These are phyloP conservation scores for Eulithis testata DNA, from an alignment of 2,888 invertebrate species.

Conservation along the genomic window DNA sequence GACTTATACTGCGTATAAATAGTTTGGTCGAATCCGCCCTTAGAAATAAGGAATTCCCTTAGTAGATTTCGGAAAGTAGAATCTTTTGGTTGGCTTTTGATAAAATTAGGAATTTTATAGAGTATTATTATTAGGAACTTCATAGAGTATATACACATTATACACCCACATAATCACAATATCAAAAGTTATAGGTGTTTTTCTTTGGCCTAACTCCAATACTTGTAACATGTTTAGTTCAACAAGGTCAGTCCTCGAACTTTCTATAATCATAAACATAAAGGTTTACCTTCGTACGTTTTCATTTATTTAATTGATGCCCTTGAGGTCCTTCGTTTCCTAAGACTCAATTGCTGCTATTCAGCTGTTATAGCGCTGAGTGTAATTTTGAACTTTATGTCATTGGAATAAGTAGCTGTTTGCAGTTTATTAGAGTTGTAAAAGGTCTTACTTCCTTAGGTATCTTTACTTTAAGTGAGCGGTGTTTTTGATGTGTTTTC, in stretches of 20 bases:
- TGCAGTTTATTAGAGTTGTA: neutral
- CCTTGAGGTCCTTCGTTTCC: neutral
- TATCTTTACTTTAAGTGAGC: no score
- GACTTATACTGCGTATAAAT: no score
- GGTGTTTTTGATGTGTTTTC: no score
- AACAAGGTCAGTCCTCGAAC: neutral
- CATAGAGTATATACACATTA: no score
- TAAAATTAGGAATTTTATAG: no score
- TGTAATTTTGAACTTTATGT: neutral
- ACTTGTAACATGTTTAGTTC: neutral
- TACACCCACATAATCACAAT: no score
- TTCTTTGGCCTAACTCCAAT: neutral
- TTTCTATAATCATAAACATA: neutral
- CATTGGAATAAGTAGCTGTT: neutral
- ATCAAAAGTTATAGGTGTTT: neutral
- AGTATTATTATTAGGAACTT: no score
- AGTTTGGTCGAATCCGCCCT: no score
- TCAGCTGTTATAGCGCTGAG: neutral
- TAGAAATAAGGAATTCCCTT: no score
- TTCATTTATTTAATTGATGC: conserved; percentile 1
- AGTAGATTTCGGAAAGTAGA: no score
- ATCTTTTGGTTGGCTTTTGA: no score
- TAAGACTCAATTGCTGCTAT: neutral
- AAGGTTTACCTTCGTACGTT: neutral
- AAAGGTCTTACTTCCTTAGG: no score